Evolutionary conservation across 64 coral and sea anemone species (phyloP).

Genomic region (Acropora yongei): DNA sequence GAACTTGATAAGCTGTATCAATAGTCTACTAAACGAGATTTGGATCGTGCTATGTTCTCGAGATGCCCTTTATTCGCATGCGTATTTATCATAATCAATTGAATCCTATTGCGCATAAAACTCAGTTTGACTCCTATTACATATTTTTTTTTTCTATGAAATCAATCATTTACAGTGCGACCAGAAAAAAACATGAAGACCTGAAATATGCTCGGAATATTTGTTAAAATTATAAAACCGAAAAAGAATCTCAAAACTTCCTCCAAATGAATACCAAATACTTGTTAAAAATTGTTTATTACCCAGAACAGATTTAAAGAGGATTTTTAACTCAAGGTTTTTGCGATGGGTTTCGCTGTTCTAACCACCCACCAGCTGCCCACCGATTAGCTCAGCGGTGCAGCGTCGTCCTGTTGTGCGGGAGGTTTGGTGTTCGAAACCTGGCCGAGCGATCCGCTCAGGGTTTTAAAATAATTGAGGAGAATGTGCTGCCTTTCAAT

Average conservation of each 20-base stretch:
- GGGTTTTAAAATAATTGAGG: too few relatives aligned
- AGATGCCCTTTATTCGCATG: constrained; percentile 48
- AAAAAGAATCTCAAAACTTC: not conserved
- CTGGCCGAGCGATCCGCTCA: too few relatives aligned
- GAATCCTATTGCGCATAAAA: constrained; percentile 33
- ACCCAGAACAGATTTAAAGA: not conserved
- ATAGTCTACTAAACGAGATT: constrained; percentile 41
- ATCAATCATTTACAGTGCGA: constrained; percentile 31
- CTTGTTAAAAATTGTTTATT: constrained; percentile 26
- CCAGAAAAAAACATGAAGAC: constrained; percentile 17
- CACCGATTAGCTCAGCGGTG: too few relatives aligned
- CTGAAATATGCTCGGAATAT: not conserved
- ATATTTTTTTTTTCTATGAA: constrained; percentile 37
- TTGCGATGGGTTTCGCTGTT: too few relatives aligned
- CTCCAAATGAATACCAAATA: constrained; percentile 35
- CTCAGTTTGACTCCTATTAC: constrained; percentile 33
- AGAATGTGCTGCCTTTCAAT: too few relatives aligned
- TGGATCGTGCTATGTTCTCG: constrained; percentile 45
- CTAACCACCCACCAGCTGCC: too few relatives aligned
- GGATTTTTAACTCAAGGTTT: not conserved
- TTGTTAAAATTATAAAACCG: not conserved
- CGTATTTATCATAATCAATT: constrained; percentile 42
- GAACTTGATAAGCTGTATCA: constrained; percentile 47
- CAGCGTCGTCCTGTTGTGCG: too few relatives aligned
- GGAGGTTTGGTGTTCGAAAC: too few relatives aligned